Conservation (phyloP, 1,140 invertebrate species). For the Drosophila ercepeae region DNA sequence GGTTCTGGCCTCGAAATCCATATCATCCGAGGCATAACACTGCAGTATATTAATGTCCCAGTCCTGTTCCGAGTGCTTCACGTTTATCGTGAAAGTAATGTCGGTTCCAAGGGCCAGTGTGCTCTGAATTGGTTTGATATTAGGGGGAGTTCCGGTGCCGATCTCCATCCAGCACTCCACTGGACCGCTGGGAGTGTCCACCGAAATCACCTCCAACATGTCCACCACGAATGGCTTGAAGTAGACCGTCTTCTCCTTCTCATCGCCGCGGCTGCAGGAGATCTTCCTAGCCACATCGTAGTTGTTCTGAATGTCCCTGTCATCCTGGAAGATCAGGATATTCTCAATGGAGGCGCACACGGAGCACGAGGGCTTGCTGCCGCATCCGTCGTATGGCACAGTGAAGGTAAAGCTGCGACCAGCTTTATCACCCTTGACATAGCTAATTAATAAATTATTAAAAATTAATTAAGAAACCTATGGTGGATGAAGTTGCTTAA, state of each 20-base stretch:
- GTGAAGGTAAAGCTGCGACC: slow-evolving; percentile 85
- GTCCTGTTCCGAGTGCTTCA: slow-evolving; percentile 87
- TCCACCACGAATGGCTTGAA: slow-evolving; percentile 89
- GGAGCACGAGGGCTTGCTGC: slow-evolving; percentile 86
- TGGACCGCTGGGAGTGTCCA: slow-evolving; percentile 86
- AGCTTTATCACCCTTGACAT: slow-evolving; percentile 86
- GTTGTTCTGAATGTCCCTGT: slow-evolving; percentile 87
- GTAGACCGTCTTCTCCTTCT: slow-evolving; percentile 87
- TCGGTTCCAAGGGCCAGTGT: slow-evolving; percentile 89
- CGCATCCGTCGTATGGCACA: slow-evolving; percentile 87
- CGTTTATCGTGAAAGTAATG: slow-evolving; percentile 88
- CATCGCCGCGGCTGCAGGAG: slow-evolving; percentile 85
- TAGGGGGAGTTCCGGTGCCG: slow-evolving; percentile 88
- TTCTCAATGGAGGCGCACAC: slow-evolving; percentile 87
- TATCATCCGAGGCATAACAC: slow-evolving; percentile 89
- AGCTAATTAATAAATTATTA: slow-evolving; percentile 82
- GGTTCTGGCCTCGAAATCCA: slow-evolving; percentile 86
- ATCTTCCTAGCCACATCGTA: slow-evolving; percentile 87
- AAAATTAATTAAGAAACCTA: neutral
- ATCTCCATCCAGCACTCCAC: slow-evolving; percentile 92
- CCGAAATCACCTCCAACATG: slow-evolving; percentile 88
- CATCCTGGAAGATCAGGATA: slow-evolving; percentile 87
- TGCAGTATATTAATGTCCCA: slow-evolving; percentile 89
- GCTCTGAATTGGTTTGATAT: slow-evolving; percentile 84
- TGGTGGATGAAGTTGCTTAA: neutral